Conservation (phyloP, 2,888 invertebrate genomes). For the Drosophila nr. perissopoda region DNA sequence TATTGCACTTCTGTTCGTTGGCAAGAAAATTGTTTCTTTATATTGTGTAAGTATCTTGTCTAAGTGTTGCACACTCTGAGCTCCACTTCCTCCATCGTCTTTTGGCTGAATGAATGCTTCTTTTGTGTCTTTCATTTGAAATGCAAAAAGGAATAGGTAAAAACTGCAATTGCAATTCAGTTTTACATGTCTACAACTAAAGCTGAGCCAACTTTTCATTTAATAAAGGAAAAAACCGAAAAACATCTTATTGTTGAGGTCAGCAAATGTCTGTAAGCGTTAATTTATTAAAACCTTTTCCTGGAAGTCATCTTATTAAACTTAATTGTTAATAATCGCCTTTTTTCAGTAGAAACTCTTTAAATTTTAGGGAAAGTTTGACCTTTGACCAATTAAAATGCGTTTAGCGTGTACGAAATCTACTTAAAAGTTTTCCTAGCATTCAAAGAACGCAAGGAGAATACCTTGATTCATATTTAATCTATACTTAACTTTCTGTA, state of each 20-base stretch:
- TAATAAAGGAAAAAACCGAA: neutral
- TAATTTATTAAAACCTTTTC: neutral
- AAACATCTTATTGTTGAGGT: neutral
- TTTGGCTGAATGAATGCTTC: conserved; percentile 2
- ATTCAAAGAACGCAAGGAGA: neutral
- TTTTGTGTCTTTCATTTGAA: conserved; percentile 38
- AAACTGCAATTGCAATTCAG: conserved; percentile 28
- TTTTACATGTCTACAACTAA: neutral
- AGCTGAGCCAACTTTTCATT: neutral
- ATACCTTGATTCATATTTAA: neutral
- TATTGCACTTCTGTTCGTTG: conserved; percentile 67
- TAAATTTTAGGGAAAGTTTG: neutral
- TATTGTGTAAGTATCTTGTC: conserved; percentile 32
- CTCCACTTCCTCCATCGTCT: conserved; percentile 15
- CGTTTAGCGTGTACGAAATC: neutral
- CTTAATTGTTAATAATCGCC: neutral
- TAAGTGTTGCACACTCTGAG: conserved; percentile 14
- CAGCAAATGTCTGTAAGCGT: neutral
- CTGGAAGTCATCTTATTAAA: neutral
- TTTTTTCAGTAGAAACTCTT: neutral
- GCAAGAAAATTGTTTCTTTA: conserved; percentile 79
- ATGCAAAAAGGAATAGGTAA: conserved; percentile 28
- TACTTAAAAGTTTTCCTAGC: neutral
- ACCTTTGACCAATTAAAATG: neutral
- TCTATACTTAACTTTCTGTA: neutral